phyloP scores from a whole-genome alignment of 2,797 vertebrate genomes.

The Peromyscus eremicus region DNA sequence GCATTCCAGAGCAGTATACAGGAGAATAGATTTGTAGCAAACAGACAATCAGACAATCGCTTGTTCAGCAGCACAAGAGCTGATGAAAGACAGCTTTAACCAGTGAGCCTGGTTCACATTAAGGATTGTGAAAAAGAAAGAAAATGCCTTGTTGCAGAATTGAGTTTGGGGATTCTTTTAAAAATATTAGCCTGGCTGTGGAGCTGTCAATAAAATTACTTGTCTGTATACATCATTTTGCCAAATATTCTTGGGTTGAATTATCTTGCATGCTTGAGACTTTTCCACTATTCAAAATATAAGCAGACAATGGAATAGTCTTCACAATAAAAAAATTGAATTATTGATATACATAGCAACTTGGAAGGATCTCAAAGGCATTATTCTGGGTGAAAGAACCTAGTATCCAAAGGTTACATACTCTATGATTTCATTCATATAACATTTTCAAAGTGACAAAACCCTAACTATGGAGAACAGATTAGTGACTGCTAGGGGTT shows the following conservation, averaged over 20 bases:
- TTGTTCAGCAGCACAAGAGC: conserved; percentile 18
- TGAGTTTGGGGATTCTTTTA: conserved; percentile 66
- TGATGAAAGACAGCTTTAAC: conserved; percentile 58
- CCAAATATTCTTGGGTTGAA: conserved; percentile 61
- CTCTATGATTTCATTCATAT: conserved; percentile 33
- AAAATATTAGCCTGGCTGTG: conserved; percentile 54
- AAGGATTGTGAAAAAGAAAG: conserved; percentile 65
- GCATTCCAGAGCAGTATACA: background rate
- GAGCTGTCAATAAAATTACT: conserved; percentile 64
- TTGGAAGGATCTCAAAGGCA: conserved; percentile 65
- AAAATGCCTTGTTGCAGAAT: conserved; percentile 41
- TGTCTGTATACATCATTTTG: conserved; percentile 54
- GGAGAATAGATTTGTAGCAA: background rate
- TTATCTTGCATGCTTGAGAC: conserved; percentile 42
- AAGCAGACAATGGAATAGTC: conserved; percentile 57
- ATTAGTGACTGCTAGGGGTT: background rate
- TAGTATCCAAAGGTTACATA: conserved; percentile 63
- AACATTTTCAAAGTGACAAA: conserved; percentile 63
- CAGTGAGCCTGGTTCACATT: conserved; percentile 45
- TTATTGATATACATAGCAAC: conserved; percentile 50
- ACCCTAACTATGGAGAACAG: background rate
- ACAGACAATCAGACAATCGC: background rate
- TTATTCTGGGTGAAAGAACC: conserved; percentile 62
- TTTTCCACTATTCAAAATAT: conserved; percentile 56
- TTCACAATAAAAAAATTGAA: conserved; percentile 60